These are phyloP conservation scores for Pagrus major DNA, from an alignment of 2,113 vertebrate genomes.

Conservation along the genomic window DNA sequence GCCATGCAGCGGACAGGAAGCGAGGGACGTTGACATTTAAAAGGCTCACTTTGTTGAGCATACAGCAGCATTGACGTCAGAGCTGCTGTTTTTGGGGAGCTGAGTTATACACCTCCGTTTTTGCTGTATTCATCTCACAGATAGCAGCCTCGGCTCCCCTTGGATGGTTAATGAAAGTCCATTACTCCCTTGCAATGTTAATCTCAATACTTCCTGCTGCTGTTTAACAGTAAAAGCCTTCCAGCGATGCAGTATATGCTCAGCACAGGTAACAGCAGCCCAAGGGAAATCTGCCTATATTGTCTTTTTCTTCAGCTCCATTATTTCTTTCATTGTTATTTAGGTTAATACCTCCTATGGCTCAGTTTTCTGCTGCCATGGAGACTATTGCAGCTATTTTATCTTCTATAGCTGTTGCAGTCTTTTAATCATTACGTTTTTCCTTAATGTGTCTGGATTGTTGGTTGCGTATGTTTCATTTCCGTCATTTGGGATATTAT, in stretches of 20 bases:
- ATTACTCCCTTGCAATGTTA: conserved; percentile 43
- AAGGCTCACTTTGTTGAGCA: conserved; percentile 43
- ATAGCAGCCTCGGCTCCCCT: conserved; percentile 18
- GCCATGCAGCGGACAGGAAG: conserved; percentile 35
- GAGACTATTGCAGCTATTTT: background rate
- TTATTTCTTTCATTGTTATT: conserved; percentile 30
- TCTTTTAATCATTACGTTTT: background rate
- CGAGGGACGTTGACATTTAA: conserved; percentile 39
- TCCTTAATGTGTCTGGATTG: conserved; percentile 6
- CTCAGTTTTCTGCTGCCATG: background rate
- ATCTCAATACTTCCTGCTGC: conserved; percentile 40
- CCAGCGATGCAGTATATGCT: conserved; percentile 19
- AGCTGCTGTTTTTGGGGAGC: conserved; percentile 28
- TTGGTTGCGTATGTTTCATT: background rate
- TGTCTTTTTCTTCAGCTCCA: conserved; percentile 2
- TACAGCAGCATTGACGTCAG: conserved; percentile 9
- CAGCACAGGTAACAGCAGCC: conserved; percentile 15
- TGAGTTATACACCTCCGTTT: conserved; percentile 15
- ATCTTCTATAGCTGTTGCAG: background rate
- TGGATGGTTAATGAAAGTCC: conserved; percentile 34
- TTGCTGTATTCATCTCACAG: conserved; percentile 37
- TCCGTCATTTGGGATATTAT: conserved; percentile 9
- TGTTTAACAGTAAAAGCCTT: conserved; percentile 41
- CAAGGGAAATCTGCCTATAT: conserved; percentile 16
- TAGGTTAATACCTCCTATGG: background rate